Base-by-base conservation (phyloP, 1,140 invertebrate species). In the Polypedilum vanderplanki region DNA sequence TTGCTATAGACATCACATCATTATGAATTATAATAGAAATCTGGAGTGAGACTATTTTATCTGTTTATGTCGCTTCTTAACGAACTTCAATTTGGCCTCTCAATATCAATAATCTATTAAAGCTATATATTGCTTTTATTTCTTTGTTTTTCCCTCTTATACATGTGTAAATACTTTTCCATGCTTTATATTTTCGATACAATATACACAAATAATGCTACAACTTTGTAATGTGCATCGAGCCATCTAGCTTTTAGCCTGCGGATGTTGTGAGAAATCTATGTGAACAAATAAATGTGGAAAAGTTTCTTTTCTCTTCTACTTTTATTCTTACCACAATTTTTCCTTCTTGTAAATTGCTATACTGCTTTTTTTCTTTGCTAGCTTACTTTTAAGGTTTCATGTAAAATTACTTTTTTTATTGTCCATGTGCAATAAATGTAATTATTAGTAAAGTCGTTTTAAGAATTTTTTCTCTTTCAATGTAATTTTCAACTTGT, bases 91-190 rank as follows among this genome's bases (percentile, higher is more conserved):
- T 33, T 33, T 33, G 15, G 46, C 12, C 46, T n/a, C 46, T 57
- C n/a, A n/a, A 57, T 57, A n/a, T 57, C 46, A 57, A 57, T 57
- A 57, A 57, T 57, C 46, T 57, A 57, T 57, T 57, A 57, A 57
- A 57, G 46, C 12, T 12, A 57, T 57, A n/a, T 57, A n/a, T n/a
- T n/a, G n/a, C n/a, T 4, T 12, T 57, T 57, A 4, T 57, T 15
- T 57, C 46, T n/a, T 33, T 33, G 24, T 33, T 33, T 33, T 33
- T 33, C 24, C 24, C 24, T n/a, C 46, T n/a, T 57, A 12, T 57
- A 57, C 46, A 57, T 57, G 46, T 57, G 46, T 57, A 57, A 57
- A 57, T 57, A 57, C 46, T 57, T 57, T 57, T 57, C 46, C 15
- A 46, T 46, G 41, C 41, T 46, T 46, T 46, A 8, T 46, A 46